phyloP scores from a whole-genome alignment of 2,888 invertebrate species.

The Shargacucullia verbasci region DNA sequence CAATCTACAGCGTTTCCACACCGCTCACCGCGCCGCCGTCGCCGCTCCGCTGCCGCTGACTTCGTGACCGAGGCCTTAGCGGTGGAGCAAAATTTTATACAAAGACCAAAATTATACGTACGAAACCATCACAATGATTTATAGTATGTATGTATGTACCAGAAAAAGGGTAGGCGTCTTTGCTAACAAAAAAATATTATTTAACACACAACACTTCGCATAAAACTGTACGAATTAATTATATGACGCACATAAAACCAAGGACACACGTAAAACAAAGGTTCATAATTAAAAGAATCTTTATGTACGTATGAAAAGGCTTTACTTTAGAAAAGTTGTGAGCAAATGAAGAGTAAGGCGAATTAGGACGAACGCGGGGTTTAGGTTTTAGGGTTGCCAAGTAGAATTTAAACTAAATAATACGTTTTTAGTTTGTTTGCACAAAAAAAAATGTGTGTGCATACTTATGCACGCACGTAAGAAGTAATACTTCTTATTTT shows the following conservation, averaged over 20 bases:
- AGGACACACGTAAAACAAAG: conserved; percentile 34
- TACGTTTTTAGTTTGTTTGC: background rate
- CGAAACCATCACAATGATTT: no score
- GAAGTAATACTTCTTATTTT: no score
- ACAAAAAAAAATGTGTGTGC: background rate
- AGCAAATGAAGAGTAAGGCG: conserved; percentile 62
- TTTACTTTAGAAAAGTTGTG: conserved; percentile 52
- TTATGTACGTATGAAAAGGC: conserved; percentile 35
- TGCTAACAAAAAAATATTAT: no score
- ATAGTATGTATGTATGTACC: no score
- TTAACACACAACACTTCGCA: conserved; percentile 16
- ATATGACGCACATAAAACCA: conserved; percentile 20
- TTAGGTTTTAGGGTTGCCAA: conserved; percentile 50
- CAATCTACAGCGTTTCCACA: no score
- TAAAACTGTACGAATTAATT: conserved; percentile 42
- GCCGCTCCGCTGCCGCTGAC: no score
- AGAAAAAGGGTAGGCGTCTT: no score
- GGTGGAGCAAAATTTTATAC: no score
- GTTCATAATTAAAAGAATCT: conserved; percentile 42
- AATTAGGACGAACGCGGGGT: conserved; percentile 63
- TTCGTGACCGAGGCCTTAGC: no score
- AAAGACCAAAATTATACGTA: no score
- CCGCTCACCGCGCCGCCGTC: no score
- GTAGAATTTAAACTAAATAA: conserved; percentile 8
- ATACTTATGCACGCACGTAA: no score